These are phyloP conservation scores for Erannis defoliaria DNA, from an alignment of 2,888 invertebrate species.

Conservation along the genomic window DNA sequence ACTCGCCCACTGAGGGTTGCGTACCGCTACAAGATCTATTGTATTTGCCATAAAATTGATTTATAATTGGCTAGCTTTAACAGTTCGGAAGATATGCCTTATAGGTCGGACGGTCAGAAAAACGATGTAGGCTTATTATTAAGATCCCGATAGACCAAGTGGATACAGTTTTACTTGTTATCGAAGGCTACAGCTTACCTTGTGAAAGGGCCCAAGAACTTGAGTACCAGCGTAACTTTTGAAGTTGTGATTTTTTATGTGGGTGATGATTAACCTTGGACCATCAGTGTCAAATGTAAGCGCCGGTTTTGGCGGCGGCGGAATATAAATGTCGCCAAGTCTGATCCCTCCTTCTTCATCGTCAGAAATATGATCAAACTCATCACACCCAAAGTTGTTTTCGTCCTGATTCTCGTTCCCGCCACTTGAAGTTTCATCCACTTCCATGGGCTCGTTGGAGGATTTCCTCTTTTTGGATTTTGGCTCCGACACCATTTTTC, in stretches of 20 bases:
- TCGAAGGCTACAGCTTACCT: constrained; percentile 87
- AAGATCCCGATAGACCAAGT: too few relatives aligned
- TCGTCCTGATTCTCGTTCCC: constrained; percentile 46
- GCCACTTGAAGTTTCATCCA: constrained; percentile 60
- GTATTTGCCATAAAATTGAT: too few relatives aligned
- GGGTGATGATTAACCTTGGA: constrained; percentile 95
- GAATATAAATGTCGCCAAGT: constrained; percentile 94
- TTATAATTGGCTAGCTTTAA: too few relatives aligned
- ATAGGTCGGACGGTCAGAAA: too few relatives aligned
- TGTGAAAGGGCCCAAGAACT: constrained; percentile 97
- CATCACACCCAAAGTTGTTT: constrained; percentile 55
- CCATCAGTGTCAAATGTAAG: constrained; percentile 91
- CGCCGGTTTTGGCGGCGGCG: constrained; percentile 90
- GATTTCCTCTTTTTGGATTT: constrained; percentile 63
- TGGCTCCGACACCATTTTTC: constrained; percentile 55
- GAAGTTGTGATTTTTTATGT: constrained; percentile 97
- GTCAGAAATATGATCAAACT: constrained; percentile 77
- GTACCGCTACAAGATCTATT: too few relatives aligned
- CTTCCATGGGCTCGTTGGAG: constrained; percentile 74
- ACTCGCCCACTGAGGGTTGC: too few relatives aligned
- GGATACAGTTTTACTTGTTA: too few relatives aligned
- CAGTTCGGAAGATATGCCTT: too few relatives aligned
- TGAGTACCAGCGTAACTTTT: constrained; percentile 97
- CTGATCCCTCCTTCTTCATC: constrained; percentile 91
- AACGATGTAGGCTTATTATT: too few relatives aligned